Evolutionary conservation across 64 coral and sea anemone species (phyloP).

Genomic region (Porites lutea): DNA sequence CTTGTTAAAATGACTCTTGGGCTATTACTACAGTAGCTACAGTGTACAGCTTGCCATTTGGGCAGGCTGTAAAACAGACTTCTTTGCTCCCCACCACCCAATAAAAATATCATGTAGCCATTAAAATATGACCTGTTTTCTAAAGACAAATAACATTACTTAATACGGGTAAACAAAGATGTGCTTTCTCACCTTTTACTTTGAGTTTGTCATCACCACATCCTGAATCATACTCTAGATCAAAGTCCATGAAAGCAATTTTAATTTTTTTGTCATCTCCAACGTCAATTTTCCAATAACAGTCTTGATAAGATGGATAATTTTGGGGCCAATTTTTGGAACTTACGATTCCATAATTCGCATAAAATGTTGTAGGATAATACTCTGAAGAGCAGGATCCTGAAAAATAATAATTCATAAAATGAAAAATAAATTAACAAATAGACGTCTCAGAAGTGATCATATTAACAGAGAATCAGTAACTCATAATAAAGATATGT

Average conservation of each 20-base stretch:
- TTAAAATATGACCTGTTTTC: no score
- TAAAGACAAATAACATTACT: no score
- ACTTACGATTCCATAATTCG: neutral
- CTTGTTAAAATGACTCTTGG: no score
- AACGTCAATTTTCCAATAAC: constrained; percentile 75
- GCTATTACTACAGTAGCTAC: no score
- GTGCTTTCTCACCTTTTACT: constrained; percentile 61
- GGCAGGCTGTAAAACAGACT: no score
- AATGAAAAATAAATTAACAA: no score
- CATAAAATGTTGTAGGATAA: neutral
- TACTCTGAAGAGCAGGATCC: neutral
- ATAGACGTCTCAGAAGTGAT: no score
- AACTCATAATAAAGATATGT: no score
- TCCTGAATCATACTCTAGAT: constrained; percentile 55
- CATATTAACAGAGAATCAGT: no score
- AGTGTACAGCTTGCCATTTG: no score
- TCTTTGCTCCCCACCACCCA: no score
- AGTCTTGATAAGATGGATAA: neutral
- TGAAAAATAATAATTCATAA: neutral
- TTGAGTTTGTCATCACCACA: constrained; percentile 83
- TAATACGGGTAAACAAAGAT: neutral
- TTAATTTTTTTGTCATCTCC: constrained; percentile 44
- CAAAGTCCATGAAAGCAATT: constrained; percentile 86
- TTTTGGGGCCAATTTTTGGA: constrained; percentile 54
- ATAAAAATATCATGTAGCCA: no score